Percentiles rank a stretch among this genome's conserved stretches.
Conservation (phyloP, 1,140 invertebrate genomes). For the Telenomus remus region DNA sequence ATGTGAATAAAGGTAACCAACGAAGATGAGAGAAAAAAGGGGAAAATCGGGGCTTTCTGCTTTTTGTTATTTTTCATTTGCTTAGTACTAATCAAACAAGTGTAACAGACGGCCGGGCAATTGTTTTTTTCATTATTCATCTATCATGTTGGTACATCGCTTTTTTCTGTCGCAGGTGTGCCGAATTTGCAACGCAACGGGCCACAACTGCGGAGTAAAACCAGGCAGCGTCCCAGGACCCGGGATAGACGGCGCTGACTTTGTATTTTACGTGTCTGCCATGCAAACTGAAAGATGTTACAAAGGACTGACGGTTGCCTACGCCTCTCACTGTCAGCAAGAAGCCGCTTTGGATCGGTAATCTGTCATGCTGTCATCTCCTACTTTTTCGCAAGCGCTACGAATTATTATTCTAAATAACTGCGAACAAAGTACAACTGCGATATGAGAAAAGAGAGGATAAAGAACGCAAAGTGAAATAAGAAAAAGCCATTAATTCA, state of each 20-base stretch:
- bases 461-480: not conserved
- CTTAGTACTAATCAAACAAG: no score
- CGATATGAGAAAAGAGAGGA: no score
- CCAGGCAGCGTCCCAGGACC: conserved; percentile 75
- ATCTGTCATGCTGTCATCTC: conserved; percentile 49
- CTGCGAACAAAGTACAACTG: conserved; percentile 1
- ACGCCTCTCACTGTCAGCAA: conserved; percentile 99
- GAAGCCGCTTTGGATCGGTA: conserved; percentile 93
- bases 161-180: conserved; percentile 80
- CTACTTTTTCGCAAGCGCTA: conserved; percentile 3
- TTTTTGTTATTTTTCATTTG: no score
- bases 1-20: no score
- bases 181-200: conserved; percentile 88
- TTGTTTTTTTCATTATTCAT: conserved; percentile 4
- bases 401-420: conserved; percentile 27
- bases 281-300: conserved; percentile 93
- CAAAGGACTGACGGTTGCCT: conserved; percentile 93
- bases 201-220: conserved; percentile 83
- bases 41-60: no score
- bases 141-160: conserved; percentile 8
- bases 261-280: conserved; percentile 97
- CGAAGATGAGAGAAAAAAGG: no score
- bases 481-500: no score
- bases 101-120: no score
- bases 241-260: conserved; percentile 92